These are phyloP conservation scores for Chloropsis cyanopogon DNA, from an alignment of 2,113 vertebrate genomes.

Conservation along the genomic window DNA sequence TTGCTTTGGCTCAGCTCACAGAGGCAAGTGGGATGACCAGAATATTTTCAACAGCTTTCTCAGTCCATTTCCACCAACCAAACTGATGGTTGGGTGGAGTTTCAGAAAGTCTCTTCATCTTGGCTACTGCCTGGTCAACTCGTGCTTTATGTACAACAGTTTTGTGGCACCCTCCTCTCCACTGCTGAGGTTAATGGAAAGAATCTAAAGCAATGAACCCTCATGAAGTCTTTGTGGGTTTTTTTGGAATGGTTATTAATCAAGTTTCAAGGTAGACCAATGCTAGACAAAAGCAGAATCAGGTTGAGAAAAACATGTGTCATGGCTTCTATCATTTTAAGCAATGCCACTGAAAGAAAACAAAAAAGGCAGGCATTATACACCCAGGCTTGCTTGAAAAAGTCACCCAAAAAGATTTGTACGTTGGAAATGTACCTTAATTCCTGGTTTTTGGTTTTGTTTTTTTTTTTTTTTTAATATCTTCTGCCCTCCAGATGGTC, in stretches of 20 bases:
- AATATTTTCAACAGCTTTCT: background rate
- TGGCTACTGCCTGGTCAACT: background rate
- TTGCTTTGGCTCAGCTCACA: background rate
- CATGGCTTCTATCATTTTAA: background rate
- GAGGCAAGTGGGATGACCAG: background rate
- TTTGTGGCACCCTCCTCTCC: background rate
- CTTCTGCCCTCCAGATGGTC: slow-evolving; percentile 69
- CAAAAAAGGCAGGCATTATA: background rate
- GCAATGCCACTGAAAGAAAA: background rate
- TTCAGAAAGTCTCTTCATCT: background rate
- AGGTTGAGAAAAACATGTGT: background rate
- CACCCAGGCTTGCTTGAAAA: background rate
- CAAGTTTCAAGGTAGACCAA: background rate
- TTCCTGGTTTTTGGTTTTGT: too few species aligned
- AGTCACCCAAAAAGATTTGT: background rate
- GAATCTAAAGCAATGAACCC: background rate
- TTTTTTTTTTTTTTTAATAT: background rate
- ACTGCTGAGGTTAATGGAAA: background rate
- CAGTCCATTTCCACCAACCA: background rate
- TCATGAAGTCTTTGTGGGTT: background rate
- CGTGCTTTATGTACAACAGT: background rate
- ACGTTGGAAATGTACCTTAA: slow-evolving; percentile 41
- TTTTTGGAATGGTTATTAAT: background rate
- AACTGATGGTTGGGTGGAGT: background rate
- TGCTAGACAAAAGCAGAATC: background rate